These are phyloP conservation scores for Rhagonycha lutea DNA, from an alignment of 2,888 invertebrate species.

Conservation along the genomic window DNA sequence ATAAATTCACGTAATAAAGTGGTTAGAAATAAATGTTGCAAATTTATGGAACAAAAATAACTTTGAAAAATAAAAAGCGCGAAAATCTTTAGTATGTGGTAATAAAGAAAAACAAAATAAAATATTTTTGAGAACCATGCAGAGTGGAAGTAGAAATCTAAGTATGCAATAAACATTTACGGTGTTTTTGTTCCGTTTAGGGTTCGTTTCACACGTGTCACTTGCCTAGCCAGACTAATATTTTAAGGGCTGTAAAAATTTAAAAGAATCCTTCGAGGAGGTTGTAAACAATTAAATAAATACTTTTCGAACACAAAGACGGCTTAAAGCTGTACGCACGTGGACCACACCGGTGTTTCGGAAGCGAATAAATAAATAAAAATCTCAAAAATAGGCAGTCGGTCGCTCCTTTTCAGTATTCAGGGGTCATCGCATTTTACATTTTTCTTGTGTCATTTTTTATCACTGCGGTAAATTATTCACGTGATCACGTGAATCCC, in stretches of 20 bases:
- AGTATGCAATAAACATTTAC: slow-evolving; percentile 43
- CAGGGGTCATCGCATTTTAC: not conserved
- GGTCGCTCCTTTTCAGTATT: not conserved
- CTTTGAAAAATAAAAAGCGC: slow-evolving; percentile 4
- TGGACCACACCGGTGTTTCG: slow-evolving; percentile 27
- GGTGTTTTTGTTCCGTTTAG: slow-evolving; percentile 42
- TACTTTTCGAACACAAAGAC: slow-evolving; percentile 22
- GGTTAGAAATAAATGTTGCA: not conserved
- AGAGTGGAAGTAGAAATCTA: slow-evolving; percentile 32
- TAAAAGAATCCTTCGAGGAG: slow-evolving; percentile 18
- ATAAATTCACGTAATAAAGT: not conserved
- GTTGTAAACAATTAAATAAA: slow-evolving; percentile 33
- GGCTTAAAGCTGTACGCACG: slow-evolving; percentile 30
- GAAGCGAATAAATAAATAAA: slow-evolving; percentile 1
- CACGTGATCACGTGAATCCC: not conserved
- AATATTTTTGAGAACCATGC: slow-evolving; percentile 21
- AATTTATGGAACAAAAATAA: slow-evolving; percentile 1
- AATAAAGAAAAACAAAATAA: slow-evolving; percentile 17
- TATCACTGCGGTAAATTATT: not conserved
- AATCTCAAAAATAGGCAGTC: not conserved
- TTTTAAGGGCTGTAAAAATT: slow-evolving; percentile 37
- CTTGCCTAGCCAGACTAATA: slow-evolving; percentile 30
- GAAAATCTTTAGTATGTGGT: slow-evolving; percentile 4
- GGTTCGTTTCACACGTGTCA: slow-evolving; percentile 41
- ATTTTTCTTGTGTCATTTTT: not conserved